Evolutionary conservation across 2,888 invertebrate species (phyloP), one percentile per base, ranked within the genome.

Genomic region (Pogonocherus hispidulus): DNA sequence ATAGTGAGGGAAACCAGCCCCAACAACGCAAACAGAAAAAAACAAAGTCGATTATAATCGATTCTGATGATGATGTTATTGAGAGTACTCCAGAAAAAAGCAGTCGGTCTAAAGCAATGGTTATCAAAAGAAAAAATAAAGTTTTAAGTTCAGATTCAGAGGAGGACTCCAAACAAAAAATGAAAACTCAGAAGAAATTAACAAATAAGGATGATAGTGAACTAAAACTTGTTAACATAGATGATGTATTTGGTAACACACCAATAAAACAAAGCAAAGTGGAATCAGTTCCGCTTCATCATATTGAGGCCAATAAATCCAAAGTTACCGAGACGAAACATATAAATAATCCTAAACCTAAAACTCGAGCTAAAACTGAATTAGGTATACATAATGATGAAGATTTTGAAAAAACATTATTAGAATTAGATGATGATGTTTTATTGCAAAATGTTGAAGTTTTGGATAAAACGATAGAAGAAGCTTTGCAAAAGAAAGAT

Each of bases 361-460:
- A 49, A 22, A 74, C 79, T 49, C 74, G 80, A 55, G 46, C 65
- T 9, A 80, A 79, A 23, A 71, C 82, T 22, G 84, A 86, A 71
- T 76, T 85, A 18, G 87, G 90, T 23, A 87, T 90, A 75, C 91
- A 91, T 81, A 88, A 89, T 78, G 89, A 93, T 85, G 90, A 91
- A 27, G 90, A 91, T 65, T 94, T 95, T 84, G 91, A 91, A 78
- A 88, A 89, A 76, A 92, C 91, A 16, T 84, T 94, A 14, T 80
- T 89, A 70, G 89, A 91, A 80, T 83, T 93, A 67, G 93, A 93
- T 85, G 88, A 88, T 75, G 80, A 84, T 60, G 82, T 86, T 69
- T 82, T 86, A 47, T 66, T 80, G 18, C 72, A 82, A 20, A 79
- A 82, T 68, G 74, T 79, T 16, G 78, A 82, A 69, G 57, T 77